Evolutionary conservation across 2,113 vertebrate genomes (phyloP).

Genomic region (Oophaga pumilio): DNA sequence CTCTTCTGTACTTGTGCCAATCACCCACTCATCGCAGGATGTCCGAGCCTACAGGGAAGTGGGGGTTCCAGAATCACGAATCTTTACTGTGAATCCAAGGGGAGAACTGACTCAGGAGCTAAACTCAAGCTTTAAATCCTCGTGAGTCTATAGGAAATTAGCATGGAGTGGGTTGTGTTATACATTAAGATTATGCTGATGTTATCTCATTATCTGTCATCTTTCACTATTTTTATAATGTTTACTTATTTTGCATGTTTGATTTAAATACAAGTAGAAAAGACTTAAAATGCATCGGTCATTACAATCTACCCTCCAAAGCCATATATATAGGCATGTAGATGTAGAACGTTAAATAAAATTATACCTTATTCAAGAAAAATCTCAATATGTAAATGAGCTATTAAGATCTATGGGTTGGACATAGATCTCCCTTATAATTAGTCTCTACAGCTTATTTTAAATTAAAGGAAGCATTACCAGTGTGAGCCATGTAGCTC

Average conservation of each 20-base stretch:
- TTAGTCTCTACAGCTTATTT: too few species aligned
- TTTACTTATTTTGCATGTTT: not conserved
- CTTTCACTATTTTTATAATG: not conserved
- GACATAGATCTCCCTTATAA: too few species aligned
- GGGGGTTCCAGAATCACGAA: slow-evolving; percentile 78
- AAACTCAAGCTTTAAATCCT: slow-evolving; percentile 84
- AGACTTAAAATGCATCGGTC: not conserved
- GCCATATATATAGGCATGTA: too few species aligned
- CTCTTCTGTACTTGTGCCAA: slow-evolving; percentile 31
- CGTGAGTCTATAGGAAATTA: slow-evolving; percentile 72
- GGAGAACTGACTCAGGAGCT: slow-evolving; percentile 90
- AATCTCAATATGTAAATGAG: too few species aligned
- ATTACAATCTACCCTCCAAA: too few species aligned
- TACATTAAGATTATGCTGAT: not conserved
- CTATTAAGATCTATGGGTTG: too few species aligned
- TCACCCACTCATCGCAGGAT: slow-evolving; percentile 66
- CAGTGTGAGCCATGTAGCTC: too few species aligned
- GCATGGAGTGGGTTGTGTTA: not conserved
- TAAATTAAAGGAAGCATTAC: too few species aligned
- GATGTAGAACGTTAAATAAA: too few species aligned
- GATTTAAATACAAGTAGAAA: not conserved
- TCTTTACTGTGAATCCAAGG: slow-evolving; percentile 91
- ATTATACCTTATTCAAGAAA: too few species aligned
- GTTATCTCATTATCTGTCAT: not conserved
- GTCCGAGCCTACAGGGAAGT: slow-evolving; percentile 86